Conservation (phyloP, 2,888 invertebrate genomes). For the Ecliptopera silaceata region DNA sequence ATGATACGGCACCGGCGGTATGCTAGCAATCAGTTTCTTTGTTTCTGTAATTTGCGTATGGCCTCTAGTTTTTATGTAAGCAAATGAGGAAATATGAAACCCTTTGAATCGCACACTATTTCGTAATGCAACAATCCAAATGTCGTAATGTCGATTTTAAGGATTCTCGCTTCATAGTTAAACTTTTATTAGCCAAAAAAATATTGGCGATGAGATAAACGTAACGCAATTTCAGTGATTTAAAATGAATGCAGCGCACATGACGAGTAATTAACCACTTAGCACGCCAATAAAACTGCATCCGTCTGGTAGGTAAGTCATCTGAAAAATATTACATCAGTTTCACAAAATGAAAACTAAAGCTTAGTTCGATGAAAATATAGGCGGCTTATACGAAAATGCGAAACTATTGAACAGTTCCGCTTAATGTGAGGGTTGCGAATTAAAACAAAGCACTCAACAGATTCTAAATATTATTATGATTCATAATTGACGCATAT, state of each 20-base stretch:
- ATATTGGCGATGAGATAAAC: neutral
- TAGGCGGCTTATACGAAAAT: too few species aligned
- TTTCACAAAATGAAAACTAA: neutral
- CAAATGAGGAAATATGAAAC: conserved; percentile 15
- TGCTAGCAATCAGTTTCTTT: conserved; percentile 20
- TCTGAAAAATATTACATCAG: neutral
- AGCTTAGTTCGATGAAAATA: too few species aligned
- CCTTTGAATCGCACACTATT: conserved; percentile 7
- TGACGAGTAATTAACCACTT: conserved; percentile 26
- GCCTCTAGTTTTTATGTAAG: conserved; percentile 14
- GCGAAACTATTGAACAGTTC: too few species aligned
- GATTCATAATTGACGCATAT: neutral
- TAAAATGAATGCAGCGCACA: conserved; percentile 32
- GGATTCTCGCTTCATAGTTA: too few species aligned
- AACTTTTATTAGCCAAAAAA: neutral
- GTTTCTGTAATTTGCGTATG: conserved; percentile 24
- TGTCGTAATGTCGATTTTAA: too few species aligned
- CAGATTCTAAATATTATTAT: too few species aligned
- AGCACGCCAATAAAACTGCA: conserved; percentile 24
- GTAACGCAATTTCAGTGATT: conserved; percentile 23
- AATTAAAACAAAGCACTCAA: too few species aligned
- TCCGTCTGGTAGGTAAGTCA: conserved; percentile 9
- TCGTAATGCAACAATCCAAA: neutral
- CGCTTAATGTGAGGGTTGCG: too few species aligned
- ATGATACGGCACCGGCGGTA: neutral